Evolutionary conservation across 1,140 invertebrate species (phyloP), one percentile per base, ranked within the genome.

Genomic region (Gonioctena quinquepunctata): DNA sequence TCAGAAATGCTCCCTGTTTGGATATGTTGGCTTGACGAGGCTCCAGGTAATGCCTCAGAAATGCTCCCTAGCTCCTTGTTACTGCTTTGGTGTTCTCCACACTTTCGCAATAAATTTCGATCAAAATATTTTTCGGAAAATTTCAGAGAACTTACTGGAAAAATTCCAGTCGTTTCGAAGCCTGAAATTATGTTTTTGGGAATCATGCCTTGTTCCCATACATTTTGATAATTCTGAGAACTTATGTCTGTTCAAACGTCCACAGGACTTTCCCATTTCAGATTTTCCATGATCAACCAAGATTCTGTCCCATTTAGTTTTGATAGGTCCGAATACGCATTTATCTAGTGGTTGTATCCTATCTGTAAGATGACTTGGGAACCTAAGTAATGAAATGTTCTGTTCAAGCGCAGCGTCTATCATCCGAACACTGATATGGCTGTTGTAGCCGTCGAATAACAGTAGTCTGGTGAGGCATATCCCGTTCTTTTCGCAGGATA

Each of bases 331-430:
- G 50, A 66, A 72, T 4, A 71, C 72, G 50, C 68, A 71, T 68
- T 70, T 70, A 64, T 73, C 68, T 50, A 73, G 60, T 13, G 71
- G 68, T 56, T 73, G 63, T 50, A 56, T 19, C 60, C 48, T 64
- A 25, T 73, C 57, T 25, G 57, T 71, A 18, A 73, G 16, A 65
- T 73, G 68, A 27, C 72, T 73, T 33, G 72, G 69, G 27, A 71
- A 61, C 33, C 70, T 63, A 22, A 73, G 18, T 19, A 73, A 26
- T 3, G 42, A 33, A 48, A 73, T 64, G 28, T 73, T 67, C 21
- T 70, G 16, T 18, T 18, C 56, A 11, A 73, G 62, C 13, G 69
- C 72, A 22, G 11, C 60, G 62, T 73, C 61, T 23, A 73, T 50
- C 33, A 72, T 61, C 3, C 59, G 0, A 25, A 67, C 13, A 52